Evolutionary conservation across 2,797 vertebrate species (phyloP).

Genomic region (Adrianichthys oophorus): DNA sequence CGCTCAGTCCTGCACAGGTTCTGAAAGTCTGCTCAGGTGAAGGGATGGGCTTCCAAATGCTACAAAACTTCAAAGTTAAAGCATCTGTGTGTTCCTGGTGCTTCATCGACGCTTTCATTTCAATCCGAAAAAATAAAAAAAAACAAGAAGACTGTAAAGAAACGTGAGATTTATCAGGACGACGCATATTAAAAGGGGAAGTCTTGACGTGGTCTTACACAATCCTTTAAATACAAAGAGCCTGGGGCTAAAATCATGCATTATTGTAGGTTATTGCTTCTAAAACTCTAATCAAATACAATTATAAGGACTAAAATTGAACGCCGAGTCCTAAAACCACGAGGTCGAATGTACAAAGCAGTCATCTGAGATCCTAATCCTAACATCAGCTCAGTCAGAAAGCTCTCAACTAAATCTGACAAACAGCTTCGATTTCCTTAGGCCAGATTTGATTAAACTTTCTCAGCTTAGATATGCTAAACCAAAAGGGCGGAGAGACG

Average conservation of each 20-base stretch:
- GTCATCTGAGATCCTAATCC: constrained; percentile 51
- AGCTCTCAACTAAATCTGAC: neutral
- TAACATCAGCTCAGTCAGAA: constrained; percentile 17
- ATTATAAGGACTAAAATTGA: constrained; percentile 91
- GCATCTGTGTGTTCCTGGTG: constrained; percentile 33
- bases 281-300: constrained; percentile 88
- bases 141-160: constrained; percentile 35
- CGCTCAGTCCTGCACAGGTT: constrained; percentile 42
- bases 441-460: constrained; percentile 10
- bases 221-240: constrained; percentile 60
- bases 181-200: neutral
- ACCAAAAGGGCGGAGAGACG: constrained; percentile 18
- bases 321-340: constrained; percentile 84
- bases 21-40: constrained; percentile 25
- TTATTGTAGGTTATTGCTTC: constrained; percentile 91
- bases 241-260: constrained; percentile 87
- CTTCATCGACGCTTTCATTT: constrained; percentile 6
- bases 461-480: constrained; percentile 12
- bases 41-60: constrained; percentile 38
- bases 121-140: constrained; percentile 21
- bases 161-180: constrained; percentile 9
- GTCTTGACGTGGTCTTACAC: constrained; percentile 48
- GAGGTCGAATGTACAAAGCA: constrained; percentile 84
- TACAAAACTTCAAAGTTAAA: constrained; percentile 41
- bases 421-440: neutral